These are phyloP conservation scores for Andrena camellia DNA, from an alignment of 2,888 invertebrate species.

Conservation along the genomic window DNA sequence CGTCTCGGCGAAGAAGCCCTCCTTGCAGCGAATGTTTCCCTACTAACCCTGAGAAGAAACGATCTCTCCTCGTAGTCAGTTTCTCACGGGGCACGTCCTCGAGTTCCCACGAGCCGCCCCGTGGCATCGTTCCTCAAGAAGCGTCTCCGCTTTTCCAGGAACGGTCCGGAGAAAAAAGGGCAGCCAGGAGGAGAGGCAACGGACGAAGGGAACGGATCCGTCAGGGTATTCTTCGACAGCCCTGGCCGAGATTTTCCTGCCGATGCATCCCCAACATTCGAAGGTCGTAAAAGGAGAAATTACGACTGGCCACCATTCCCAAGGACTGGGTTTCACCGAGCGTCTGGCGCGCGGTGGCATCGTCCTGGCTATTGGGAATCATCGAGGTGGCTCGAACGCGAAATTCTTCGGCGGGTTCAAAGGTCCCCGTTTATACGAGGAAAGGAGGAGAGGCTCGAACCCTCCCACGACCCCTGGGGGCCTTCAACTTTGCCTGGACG, in stretches of 20 bases:
- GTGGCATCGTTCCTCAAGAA: constrained; percentile 26
- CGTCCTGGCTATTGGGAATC: constrained; percentile 54
- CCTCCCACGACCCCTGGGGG: constrained; percentile 80
- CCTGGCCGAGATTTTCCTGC: constrained; percentile 34
- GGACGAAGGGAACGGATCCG: neutral
- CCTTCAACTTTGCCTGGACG: constrained; percentile 53
- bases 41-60: constrained; percentile 82
- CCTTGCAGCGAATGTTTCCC: constrained; percentile 81
- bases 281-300: constrained; percentile 35
- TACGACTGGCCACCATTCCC: constrained; percentile 26
- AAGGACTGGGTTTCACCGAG: constrained; percentile 23
- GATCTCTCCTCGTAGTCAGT: constrained; percentile 73
- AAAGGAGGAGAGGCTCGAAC: constrained; percentile 65
- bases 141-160: constrained; percentile 58
- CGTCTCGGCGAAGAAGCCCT: constrained; percentile 68
- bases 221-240: constrained; percentile 2
- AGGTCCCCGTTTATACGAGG: constrained; percentile 71
- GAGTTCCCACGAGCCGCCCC: constrained; percentile 69
- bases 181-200: neutral
- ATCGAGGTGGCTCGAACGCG: constrained; percentile 65
- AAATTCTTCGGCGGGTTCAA: constrained; percentile 78
- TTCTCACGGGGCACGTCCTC: constrained; percentile 77
- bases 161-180: constrained; percentile 26
- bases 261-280: neutral
- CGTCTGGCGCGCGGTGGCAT: constrained; percentile 22